These are phyloP conservation scores for Petrocephalus microphthalmus DNA, from an alignment of 2,113 vertebrate species.

Conservation along the genomic window DNA sequence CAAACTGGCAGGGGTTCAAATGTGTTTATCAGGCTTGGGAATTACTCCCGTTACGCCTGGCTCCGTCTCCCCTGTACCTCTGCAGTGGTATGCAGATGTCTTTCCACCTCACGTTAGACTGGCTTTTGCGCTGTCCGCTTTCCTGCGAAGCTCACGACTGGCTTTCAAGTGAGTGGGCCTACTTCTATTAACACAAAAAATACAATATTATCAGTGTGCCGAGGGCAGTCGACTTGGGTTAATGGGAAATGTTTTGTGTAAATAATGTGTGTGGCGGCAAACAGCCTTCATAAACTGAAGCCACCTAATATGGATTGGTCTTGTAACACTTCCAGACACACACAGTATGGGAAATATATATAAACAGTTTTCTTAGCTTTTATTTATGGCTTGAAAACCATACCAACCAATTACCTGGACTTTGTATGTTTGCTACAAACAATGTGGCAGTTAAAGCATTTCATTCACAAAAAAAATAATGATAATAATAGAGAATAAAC, in stretches of 20 bases:
- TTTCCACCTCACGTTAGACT: neutral
- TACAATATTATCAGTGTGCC: neutral
- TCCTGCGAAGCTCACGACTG: neutral
- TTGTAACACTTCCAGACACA: neutral
- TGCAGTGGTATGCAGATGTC: neutral
- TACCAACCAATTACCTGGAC: no score
- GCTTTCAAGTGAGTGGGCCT: neutral
- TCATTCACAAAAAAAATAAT: neutral
- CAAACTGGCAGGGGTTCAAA: constrained; percentile 19
- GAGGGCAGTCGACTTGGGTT: neutral
- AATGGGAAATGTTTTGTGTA: neutral
- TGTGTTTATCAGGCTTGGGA: constrained; percentile 14
- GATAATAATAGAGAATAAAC: neutral
- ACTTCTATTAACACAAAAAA: constrained; percentile 6
- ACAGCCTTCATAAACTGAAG: neutral
- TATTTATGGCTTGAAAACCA: neutral
- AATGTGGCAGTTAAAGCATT: neutral
- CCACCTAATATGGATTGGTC: neutral
- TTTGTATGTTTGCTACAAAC: neutral
- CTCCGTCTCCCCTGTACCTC: neutral
- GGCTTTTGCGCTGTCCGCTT: neutral
- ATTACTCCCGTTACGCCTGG: neutral
- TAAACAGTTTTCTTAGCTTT: neutral
- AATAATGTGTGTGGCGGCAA: neutral
- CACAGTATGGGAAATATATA: no score